Percentiles rank a stretch among this genome's conserved stretches.
phyloP scores from a whole-genome alignment of 92 coral and sea anemone genomes.

The Porites rus region DNA sequence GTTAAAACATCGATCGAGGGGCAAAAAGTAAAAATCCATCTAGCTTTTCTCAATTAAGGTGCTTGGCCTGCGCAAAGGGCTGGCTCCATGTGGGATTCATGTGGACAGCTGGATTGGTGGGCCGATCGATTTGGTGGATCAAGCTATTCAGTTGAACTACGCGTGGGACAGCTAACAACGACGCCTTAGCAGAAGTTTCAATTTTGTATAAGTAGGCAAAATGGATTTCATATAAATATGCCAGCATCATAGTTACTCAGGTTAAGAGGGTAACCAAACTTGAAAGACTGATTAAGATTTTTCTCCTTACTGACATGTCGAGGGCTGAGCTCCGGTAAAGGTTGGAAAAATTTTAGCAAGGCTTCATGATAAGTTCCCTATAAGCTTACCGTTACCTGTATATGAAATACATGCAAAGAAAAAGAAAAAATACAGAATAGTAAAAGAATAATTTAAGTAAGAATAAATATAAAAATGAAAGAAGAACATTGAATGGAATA shows the following conservation, averaged over 20 bases:
- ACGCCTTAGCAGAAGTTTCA: not conserved
- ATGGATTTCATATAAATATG: not conserved
- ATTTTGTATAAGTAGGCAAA: constrained; percentile 4
- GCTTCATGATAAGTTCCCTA: too few species aligned
- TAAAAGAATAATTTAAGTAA: too few species aligned
- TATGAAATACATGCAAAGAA: too few species aligned
- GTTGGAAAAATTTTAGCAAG: too few species aligned
- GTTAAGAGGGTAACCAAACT: too few species aligned
- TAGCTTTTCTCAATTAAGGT: not conserved
- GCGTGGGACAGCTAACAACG: constrained; percentile 28
- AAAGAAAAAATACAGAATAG: too few species aligned
- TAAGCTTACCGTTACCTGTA: too few species aligned
- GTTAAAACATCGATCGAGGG: too few species aligned
- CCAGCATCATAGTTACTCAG: not conserved
- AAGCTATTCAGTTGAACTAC: not conserved
- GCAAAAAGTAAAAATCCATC: not conserved
- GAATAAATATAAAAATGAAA: too few species aligned
- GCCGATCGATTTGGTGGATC: not conserved
- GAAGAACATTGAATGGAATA: too few species aligned
- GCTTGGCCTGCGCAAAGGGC: not conserved
- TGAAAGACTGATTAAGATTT: not conserved
- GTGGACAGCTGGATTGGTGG: not conserved
- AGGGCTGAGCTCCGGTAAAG: too few species aligned
- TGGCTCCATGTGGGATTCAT: not conserved
- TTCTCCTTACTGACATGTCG: too few species aligned